Base-by-base conservation (phyloP, 2,797 vertebrate genomes). In the Zalophus californianus region DNA sequence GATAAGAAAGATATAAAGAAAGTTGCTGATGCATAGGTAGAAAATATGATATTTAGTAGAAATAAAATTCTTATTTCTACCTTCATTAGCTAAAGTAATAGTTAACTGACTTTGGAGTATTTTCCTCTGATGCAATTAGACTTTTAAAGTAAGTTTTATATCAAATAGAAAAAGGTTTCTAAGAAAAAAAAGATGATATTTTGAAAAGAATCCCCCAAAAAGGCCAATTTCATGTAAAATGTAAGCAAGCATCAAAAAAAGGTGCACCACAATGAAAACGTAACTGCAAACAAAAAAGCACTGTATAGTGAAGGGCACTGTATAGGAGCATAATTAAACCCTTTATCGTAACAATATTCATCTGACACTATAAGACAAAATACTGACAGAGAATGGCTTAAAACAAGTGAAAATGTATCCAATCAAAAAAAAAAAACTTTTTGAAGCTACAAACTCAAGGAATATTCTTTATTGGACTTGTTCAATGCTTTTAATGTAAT, bases 381-480 rank as follows among this genome's bases (percentile, higher is more conserved):
- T 44, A 56, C 2, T 38, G 25, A 92, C 14, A 86, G 25, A 91
- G 23, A 86, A 87, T n/a, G 38, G 2, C 29, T 93, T 90, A 94
- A 94, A 78, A 73, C 13, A 92, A 78, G n/a, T 32, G 21, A 91
- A 94, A 97, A 86, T 44, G n/a, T 52, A 95, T 68, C 27, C 35
- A 75, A 85, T 52, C n/a, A 29, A 27, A 38, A 86, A 66, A 44
- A 77, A 77, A 70, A 38, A 78, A 18, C 12, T n/a, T 79, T 41
- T 48, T 52, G 32, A 95, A 80, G n/a, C 9, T 86, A 96, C 32
- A 79, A 58, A 75, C 50, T 79, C 72, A 93, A 95, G 88, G 10
- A 89, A 48, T 60, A 89, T 32, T 85, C 29, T 82, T 84, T 56
- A 85, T 32, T 90, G 29, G 6, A 87, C 8, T 80, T 60, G 12